Conservation (phyloP, 2,797 vertebrate species). For the Orestias chungarensis region DNA sequence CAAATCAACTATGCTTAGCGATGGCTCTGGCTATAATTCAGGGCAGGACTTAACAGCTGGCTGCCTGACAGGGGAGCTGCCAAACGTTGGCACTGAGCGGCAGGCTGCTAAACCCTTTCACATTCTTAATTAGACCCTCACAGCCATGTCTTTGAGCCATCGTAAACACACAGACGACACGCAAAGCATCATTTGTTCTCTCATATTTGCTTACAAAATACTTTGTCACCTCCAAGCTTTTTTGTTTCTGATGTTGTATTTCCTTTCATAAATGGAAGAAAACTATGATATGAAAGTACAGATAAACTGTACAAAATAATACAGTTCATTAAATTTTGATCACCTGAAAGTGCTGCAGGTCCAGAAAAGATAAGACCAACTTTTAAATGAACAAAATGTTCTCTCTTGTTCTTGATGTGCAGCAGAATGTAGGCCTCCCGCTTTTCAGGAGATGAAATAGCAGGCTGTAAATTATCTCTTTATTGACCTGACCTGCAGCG, state of each 20-base stretch:
- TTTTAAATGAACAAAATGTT: neutral
- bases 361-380: neutral
- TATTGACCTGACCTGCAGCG: constrained; percentile 23
- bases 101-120: constrained; percentile 97
- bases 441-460: neutral
- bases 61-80: constrained; percentile 94
- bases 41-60: constrained; percentile 98
- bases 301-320: neutral
- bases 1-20: constrained; percentile 90
- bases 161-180: constrained; percentile 96
- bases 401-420: neutral
- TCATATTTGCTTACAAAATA: constrained; percentile 83
- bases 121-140: constrained; percentile 99
- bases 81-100: constrained; percentile 95
- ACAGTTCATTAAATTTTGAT: neutral
- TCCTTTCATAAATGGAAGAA: neutral
- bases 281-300: neutral
- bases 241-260: constrained; percentile 10
- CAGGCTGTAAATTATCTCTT: constrained; percentile 15
- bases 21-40: constrained; percentile 90
- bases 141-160: constrained; percentile 98
- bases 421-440: constrained; percentile 10
- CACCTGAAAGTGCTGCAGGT: neutral
- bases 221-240: constrained; percentile 57
- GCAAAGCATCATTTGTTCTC: constrained; percentile 87